These are phyloP conservation scores for Meganola albula DNA, from an alignment of 2,888 invertebrate genomes.

Conservation along the genomic window DNA sequence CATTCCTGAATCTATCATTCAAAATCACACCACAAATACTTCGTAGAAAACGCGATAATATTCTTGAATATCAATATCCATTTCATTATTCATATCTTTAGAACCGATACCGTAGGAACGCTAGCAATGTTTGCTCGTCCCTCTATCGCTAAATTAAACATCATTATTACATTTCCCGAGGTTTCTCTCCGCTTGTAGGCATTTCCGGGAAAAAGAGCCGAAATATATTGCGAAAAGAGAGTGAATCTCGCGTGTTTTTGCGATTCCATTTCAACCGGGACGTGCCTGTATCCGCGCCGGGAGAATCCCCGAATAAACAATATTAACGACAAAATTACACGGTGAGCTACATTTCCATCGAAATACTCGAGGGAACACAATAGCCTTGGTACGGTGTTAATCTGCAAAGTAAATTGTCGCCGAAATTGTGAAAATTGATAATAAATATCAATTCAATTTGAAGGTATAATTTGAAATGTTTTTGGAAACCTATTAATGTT, in stretches of 20 bases:
- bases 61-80: constrained; percentile 21
- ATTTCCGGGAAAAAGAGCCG: constrained; percentile 32
- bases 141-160: constrained; percentile 49
- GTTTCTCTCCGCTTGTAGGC: constrained; percentile 31
- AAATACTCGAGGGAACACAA: constrained; percentile 10
- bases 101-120: constrained; percentile 36
- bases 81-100: constrained; percentile 42
- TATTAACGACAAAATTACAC: constrained; percentile 34
- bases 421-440: constrained; percentile 20
- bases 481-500: no score
- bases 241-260: constrained; percentile 29
- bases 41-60: neutral
- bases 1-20: no score
- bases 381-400: constrained; percentile 16
- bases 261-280: constrained; percentile 20
- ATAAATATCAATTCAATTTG: no score
- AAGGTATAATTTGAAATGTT: no score
- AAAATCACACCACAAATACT: no score
- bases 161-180: constrained; percentile 57
- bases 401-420: constrained; percentile 23
- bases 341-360: constrained; percentile 17
- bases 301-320: constrained; percentile 34
- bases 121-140: constrained; percentile 49
- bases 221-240: constrained; percentile 37
- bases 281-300: constrained; percentile 24